phyloP scores from a whole-genome alignment of 2,888 invertebrate genomes.

The Andrena dorsata region DNA sequence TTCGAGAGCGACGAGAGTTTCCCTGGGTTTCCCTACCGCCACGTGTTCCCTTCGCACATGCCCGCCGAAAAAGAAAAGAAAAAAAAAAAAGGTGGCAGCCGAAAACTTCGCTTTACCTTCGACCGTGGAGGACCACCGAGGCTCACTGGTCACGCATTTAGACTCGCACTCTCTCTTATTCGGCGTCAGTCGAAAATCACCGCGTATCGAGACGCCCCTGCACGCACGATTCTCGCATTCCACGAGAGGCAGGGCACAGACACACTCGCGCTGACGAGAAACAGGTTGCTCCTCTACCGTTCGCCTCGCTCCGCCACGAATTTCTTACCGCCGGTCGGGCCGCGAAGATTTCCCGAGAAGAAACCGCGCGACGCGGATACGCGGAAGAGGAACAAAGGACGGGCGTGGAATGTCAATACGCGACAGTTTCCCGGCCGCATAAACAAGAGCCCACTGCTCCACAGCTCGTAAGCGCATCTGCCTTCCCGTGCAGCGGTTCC shows the following conservation, averaged over 20 bases:
- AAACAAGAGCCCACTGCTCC: conserved; percentile 37
- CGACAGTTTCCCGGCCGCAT: conserved; percentile 31
- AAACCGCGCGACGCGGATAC: not conserved
- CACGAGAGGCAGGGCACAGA: conserved; percentile 50
- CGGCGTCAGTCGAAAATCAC: conserved; percentile 54
- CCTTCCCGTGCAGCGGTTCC: conserved; percentile 2
- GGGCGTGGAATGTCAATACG: conserved; percentile 43
- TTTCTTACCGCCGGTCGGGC: conserved; percentile 41
- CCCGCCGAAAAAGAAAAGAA: conserved; percentile 45
- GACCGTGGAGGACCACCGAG: conserved; percentile 16
- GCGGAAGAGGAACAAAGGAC: conserved; percentile 47
- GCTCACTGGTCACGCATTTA: conserved; percentile 33
- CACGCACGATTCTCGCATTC: conserved; percentile 72
- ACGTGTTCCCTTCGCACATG: conserved; percentile 48
- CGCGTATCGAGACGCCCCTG: conserved; percentile 60
- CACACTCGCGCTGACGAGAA: conserved; percentile 45
- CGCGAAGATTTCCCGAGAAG: conserved; percentile 28
- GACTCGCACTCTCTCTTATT: conserved; percentile 41
- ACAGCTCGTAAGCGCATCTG: not conserved
- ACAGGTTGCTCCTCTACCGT: conserved; percentile 58
- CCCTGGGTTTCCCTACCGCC: conserved; percentile 28
- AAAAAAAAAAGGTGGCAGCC: not conserved
- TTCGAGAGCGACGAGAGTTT: not conserved
- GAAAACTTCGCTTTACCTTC: conserved; percentile 43
- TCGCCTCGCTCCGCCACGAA: conserved; percentile 41